These are phyloP conservation scores for Symphodus melops DNA, from an alignment of 2,113 vertebrate genomes.

Conservation along the genomic window DNA sequence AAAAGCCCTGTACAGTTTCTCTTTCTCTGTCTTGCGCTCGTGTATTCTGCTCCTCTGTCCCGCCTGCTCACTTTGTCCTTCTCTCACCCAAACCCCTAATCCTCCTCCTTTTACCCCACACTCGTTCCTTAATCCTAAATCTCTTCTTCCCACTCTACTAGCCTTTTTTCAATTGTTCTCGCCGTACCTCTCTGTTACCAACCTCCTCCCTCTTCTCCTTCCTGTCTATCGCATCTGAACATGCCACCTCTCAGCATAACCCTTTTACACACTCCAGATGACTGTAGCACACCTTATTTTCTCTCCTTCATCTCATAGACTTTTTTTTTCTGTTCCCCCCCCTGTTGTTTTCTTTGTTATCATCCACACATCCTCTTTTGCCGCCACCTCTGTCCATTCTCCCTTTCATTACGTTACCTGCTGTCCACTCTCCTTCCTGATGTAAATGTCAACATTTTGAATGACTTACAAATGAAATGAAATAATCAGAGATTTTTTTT, in stretches of 20 bases:
- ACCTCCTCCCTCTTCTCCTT: slow-evolving; percentile 59
- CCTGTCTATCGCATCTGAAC: slow-evolving; percentile 72
- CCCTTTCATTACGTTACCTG: not conserved
- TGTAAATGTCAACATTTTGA: slow-evolving; percentile 6
- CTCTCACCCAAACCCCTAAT: slow-evolving; percentile 70
- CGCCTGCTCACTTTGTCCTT: slow-evolving; percentile 72
- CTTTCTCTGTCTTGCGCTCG: slow-evolving; percentile 49
- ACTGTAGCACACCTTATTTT: slow-evolving; percentile 67
- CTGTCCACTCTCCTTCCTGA: not conserved
- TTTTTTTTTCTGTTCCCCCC: not conserved
- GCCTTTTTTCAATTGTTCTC: slow-evolving; percentile 69
- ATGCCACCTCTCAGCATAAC: slow-evolving; percentile 72
- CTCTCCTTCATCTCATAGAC: slow-evolving; percentile 39
- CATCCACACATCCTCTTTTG: slow-evolving; percentile 39
- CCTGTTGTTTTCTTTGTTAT: slow-evolving; percentile 45
- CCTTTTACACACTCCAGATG: slow-evolving; percentile 71
- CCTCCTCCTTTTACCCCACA: slow-evolving; percentile 72
- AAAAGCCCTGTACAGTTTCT: slow-evolving; percentile 67
- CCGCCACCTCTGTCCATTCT: not conserved
- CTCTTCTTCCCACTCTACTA: slow-evolving; percentile 70
- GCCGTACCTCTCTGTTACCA: slow-evolving; percentile 56
- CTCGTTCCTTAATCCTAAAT: slow-evolving; percentile 82
- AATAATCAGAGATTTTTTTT: not conserved
- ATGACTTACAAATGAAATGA: slow-evolving; percentile 20
- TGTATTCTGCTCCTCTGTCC: slow-evolving; percentile 55